Evolutionary conservation across 2,797 vertebrate species (phyloP), one percentile per base, ranked within the genome.

Genomic region (Morelia viridis): DNA sequence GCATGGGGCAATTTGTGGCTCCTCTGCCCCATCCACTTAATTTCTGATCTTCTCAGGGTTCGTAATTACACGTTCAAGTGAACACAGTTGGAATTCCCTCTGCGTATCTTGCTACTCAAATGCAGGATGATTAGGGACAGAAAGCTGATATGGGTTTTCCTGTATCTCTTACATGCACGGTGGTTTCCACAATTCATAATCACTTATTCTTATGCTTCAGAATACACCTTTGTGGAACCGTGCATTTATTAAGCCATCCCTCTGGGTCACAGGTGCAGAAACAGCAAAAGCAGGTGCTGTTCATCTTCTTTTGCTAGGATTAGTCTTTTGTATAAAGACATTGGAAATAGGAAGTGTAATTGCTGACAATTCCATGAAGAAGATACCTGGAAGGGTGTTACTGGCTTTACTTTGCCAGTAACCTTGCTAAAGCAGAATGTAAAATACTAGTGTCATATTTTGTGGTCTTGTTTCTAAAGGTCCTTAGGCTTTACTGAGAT

Each of bases 301-400:
- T 87, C 11, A 62, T 58, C 65, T 87, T 85, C 84, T 46, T 57
- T 62, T 87, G 68, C 84, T 68, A 92, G 84, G 65, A 87, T 88
- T 92, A 62, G 41, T 62, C 64, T 87, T 87, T 62, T 90, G 65
- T 62, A 58, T 87, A 90, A 92, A 92, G 28, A 90, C 58, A 80
- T 90, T 90, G 92, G 84, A 88, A 92, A 87, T n/a, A 61, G 62
- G 87, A 92, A 56, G n/a, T 90, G 56, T 50, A 92, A 41, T 84
- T 15, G 58, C n/a, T 85, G 83, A 90, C 88, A 84, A 65, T 85
- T 89, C 65, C 31, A 62, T 62, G 84, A 90, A 85, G 64, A 53
- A 87, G 68, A 41, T 57, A 88, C 50, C 61, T 56, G 68, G 68
- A 62, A 88, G 88, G 57, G 86, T 83, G 88, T 87, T 90, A 87